A percentile compares a stretch with the other conserved stretches of the same genome.
Evolutionary conservation across 1,140 invertebrate genomes (phyloP).

Genomic region (Zophobas atratus): DNA sequence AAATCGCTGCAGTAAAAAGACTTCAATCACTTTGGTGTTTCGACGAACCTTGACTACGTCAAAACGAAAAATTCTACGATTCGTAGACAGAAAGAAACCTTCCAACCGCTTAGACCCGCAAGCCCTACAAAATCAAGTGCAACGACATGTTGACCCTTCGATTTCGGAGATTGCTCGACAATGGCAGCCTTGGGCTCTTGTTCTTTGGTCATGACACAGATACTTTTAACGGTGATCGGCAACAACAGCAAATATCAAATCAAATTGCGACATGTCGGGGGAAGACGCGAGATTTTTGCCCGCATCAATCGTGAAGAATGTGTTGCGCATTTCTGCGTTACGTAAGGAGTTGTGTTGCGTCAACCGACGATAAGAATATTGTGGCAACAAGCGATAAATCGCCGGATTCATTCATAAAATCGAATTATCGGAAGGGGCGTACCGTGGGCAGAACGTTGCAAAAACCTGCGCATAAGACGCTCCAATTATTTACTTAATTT

Average conservation of each 20-base stretch:
- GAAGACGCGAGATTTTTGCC: slow-evolving; percentile 2
- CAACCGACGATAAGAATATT: slow-evolving; percentile 20
- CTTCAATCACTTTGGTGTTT: too few species aligned
- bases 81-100: not conserved
- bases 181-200: slow-evolving; percentile 25
- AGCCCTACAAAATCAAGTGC: slow-evolving; percentile 32
- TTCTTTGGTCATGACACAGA: slow-evolving; percentile 46
- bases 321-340: not conserved
- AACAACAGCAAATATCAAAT: slow-evolving; percentile 34
- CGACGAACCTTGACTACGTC: too few species aligned
- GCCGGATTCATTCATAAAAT: slow-evolving; percentile 21
- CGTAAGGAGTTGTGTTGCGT: slow-evolving; percentile 11
- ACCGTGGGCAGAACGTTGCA: not conserved
- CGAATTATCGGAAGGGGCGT: not conserved
- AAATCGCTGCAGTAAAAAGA: too few species aligned
- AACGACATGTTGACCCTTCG: slow-evolving; percentile 12
- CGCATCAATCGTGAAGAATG: not conserved
- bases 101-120: slow-evolving; percentile 8
- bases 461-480: too few species aligned
- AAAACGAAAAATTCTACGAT: not conserved
- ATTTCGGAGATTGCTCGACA: slow-evolving; percentile 25
- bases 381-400: slow-evolving; percentile 13
- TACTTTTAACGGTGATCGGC: slow-evolving; percentile 46
- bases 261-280: slow-evolving; percentile 8
- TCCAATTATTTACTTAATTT: too few species aligned